Base-by-base conservation (phyloP, 2,888 invertebrate genomes). In the Drosophila mimetica region DNA sequence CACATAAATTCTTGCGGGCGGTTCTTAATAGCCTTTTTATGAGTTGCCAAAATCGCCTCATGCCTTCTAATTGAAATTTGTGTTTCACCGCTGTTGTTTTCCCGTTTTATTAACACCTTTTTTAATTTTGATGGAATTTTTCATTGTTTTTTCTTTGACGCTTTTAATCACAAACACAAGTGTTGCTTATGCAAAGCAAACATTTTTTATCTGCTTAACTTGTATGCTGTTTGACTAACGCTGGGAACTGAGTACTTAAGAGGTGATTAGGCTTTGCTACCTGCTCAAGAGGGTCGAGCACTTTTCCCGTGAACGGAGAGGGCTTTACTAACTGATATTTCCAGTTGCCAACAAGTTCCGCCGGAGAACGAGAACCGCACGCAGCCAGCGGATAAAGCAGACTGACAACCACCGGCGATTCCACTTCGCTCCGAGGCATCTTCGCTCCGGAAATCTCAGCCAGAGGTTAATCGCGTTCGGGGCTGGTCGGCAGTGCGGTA, bases 391-490 rank as follows among this genome's bases (percentile, higher is more conserved):
- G 53, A 59, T 76, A 70, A 42, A 76, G 81, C 79, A 74, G 81
- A 86, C 88, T 86, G 84, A 76, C 67, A 64, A 63, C 50, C 65
- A 64, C 61, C 64, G 64, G 64, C 63, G 34, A 42, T 64, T 63
- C 48, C 53, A 58, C 18, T 37, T 55, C 69, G 75, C 61, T 67
- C 39, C 48, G 75, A 58, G 75, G 84, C 82, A 86, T 86, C 86
- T 86, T 82, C 74, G 78, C 75, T 52, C 54, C 71, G 48, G 70
- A 64, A 86, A 86, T 86, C 84, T 77, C 71, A 14, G 71, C 70
- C 65, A 51, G 72, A 69, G 70, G 48, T 52, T 42, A 48, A 42
- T 42, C 52, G 30, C 32, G 25, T 30, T 67, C 39, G 57, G 53
- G 11, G 30, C 39, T 52, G 51, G 57, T 47, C 69, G 60, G 34